A percentile compares a stretch with the other conserved stretches of the same genome.
Evolutionary conservation across 2,888 invertebrate genomes (phyloP).

Genomic region (Stomorhina lunata): DNA sequence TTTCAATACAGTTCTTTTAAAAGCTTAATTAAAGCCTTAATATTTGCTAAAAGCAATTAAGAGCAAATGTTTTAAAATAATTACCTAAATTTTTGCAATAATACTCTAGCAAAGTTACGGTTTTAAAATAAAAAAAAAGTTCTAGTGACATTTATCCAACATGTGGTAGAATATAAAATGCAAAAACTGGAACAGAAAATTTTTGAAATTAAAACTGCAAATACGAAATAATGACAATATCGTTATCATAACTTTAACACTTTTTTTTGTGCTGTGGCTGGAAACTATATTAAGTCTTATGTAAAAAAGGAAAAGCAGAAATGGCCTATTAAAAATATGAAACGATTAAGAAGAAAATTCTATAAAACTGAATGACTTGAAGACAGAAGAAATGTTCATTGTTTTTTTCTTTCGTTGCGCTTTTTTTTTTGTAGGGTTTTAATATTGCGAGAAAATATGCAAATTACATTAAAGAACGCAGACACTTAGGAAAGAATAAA

Average conservation of each 20-base stretch:
- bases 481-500: not conserved
- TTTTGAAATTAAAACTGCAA: not conserved
- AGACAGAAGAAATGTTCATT: not conserved
- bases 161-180: not conserved
- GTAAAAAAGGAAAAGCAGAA: not conserved
- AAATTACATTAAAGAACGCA: constrained; percentile 7
- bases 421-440: not conserved
- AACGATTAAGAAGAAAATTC: constrained; percentile 28
- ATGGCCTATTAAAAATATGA: not conserved
- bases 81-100: not conserved
- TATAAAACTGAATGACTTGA: constrained; percentile 33
- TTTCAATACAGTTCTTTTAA: too few relatives aligned
- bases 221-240: constrained; percentile 10
- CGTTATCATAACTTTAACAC: not conserved
- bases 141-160: not conserved
- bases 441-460: constrained; percentile 23
- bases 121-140: not conserved
- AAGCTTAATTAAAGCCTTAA: too few relatives aligned
- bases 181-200: not conserved
- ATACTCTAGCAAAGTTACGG: not conserved
- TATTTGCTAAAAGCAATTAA: not conserved
- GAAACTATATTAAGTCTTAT: not conserved
- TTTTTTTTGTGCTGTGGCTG: not conserved
- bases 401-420: not conserved
- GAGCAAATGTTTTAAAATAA: not conserved